Conservation (phyloP, 1,140 invertebrate genomes). For the Macrosteles quadrilineatus region DNA sequence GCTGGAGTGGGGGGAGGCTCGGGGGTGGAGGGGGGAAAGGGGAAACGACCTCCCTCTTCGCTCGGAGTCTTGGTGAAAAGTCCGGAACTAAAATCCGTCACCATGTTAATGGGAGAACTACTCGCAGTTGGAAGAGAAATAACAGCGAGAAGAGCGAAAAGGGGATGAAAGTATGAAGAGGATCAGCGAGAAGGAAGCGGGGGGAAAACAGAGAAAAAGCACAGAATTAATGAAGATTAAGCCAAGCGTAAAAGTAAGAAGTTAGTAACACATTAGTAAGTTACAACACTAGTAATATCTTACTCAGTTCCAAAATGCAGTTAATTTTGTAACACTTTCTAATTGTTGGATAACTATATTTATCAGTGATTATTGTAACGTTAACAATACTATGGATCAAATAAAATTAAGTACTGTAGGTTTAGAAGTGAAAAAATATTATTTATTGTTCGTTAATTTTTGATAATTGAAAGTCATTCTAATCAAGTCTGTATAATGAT, state of each 20-base stretch:
- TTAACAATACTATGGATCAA: too few relatives aligned
- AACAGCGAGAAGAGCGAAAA: constrained; percentile 30
- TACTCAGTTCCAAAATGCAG: too few relatives aligned
- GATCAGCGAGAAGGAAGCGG: not conserved
- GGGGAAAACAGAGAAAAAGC: constrained; percentile 9
- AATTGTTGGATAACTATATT: too few relatives aligned
- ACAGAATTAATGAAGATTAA: constrained; percentile 23
- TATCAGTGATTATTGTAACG: too few relatives aligned
- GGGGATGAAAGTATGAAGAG: constrained; percentile 18
- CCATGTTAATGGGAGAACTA: constrained; percentile 87
- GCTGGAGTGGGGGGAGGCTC: constrained; percentile 37
- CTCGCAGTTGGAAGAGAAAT: constrained; percentile 27
- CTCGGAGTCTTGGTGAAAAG: constrained; percentile 79
- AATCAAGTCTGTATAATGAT: too few relatives aligned
- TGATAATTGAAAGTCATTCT: too few relatives aligned
- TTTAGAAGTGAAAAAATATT: too few relatives aligned
- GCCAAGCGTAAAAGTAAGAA: not conserved
- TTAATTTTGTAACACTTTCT: too few relatives aligned
- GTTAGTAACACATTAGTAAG: too few relatives aligned
- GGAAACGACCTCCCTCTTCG: constrained; percentile 68
- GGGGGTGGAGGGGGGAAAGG: constrained; percentile 50
- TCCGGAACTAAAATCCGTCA: constrained; percentile 82
- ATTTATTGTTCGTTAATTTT: too few relatives aligned
- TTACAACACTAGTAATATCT: too few relatives aligned
- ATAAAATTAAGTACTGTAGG: too few relatives aligned